These are phyloP conservation scores for Lochmaea capreae DNA, from an alignment of 2,888 invertebrate genomes.

Conservation along the genomic window DNA sequence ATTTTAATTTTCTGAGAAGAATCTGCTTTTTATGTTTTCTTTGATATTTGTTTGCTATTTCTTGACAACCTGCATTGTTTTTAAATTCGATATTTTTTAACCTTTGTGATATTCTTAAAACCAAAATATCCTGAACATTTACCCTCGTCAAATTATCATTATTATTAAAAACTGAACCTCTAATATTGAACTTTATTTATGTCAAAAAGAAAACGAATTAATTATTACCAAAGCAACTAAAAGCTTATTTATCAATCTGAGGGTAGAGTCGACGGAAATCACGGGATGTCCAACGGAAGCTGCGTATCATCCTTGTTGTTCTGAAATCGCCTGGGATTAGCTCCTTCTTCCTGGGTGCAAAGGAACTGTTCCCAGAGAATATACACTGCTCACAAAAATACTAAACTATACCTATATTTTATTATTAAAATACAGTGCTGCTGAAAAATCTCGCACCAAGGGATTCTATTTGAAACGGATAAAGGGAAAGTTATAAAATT, in stretches of 20 bases:
- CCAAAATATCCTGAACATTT: too few relatives aligned
- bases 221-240: constrained; percentile 27
- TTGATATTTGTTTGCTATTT: constrained; percentile 10
- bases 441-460: too few relatives aligned
- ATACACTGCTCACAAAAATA: constrained; percentile 4
- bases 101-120: background rate
- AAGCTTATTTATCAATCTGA: background rate
- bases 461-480: too few relatives aligned
- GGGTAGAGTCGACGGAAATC: constrained; percentile 26
- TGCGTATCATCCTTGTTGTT: constrained; percentile 36
- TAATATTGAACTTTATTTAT: too few relatives aligned
- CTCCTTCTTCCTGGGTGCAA: constrained; percentile 24
- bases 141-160: too few relatives aligned
- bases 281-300: constrained; percentile 43
- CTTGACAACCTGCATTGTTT: constrained; percentile 8
- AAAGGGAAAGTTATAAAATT: too few relatives aligned
- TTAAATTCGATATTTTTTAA: background rate
- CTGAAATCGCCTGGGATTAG: constrained; percentile 21
- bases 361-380: background rate
- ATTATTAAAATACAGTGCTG: too few relatives aligned
- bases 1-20: constrained; percentile 29
- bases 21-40: constrained; percentile 11
- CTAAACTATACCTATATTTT: background rate
- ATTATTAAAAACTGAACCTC: too few relatives aligned
- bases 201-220: background rate